A percentile compares a stretch with the other conserved stretches of the same genome.
Conservation (phyloP, 2,113 vertebrate genomes). For the Sceloporus tristichus region DNA sequence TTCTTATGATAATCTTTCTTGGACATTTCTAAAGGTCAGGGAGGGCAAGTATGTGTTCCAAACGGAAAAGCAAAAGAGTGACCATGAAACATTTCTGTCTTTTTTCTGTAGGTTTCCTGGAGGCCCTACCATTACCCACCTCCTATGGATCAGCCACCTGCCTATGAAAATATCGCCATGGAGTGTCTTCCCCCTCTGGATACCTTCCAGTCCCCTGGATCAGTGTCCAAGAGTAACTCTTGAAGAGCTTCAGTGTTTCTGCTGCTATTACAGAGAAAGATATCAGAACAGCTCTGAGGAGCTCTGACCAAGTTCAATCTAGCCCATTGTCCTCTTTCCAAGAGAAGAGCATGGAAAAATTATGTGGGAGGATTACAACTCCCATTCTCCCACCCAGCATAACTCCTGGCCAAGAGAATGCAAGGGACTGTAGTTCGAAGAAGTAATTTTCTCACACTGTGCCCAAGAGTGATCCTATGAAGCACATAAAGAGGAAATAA, state of each 20-base stretch:
- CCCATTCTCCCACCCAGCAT: background rate
- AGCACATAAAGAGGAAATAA: background rate
- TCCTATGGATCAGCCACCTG: slow-evolving; percentile 5
- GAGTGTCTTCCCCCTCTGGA: background rate
- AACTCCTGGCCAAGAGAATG: background rate
- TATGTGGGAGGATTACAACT: background rate
- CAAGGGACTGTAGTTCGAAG: too few relatives aligned
- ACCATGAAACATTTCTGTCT: background rate
- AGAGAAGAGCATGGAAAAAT: background rate
- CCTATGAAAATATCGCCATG: slow-evolving; percentile 43
- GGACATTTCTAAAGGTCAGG: background rate
- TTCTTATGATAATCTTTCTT: background rate
- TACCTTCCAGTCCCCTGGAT: background rate
- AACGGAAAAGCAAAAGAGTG: background rate
- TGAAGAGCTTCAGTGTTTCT: background rate
- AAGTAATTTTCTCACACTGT: too few relatives aligned
- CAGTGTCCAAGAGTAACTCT: background rate
- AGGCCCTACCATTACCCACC: slow-evolving; percentile 34
- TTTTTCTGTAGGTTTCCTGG: slow-evolving; percentile 16
- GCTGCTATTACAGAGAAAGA: background rate
- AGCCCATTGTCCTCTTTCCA: background rate
- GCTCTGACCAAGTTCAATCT: too few relatives aligned
- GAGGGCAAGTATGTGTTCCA: background rate
- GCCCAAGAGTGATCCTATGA: background rate
- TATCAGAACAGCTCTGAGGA: too few relatives aligned